Percentiles rank a stretch among this genome's conserved stretches.
These are phyloP conservation scores for Dufourea novaeangliae DNA, from an alignment of 1,140 invertebrate genomes.

Conservation along the genomic window DNA sequence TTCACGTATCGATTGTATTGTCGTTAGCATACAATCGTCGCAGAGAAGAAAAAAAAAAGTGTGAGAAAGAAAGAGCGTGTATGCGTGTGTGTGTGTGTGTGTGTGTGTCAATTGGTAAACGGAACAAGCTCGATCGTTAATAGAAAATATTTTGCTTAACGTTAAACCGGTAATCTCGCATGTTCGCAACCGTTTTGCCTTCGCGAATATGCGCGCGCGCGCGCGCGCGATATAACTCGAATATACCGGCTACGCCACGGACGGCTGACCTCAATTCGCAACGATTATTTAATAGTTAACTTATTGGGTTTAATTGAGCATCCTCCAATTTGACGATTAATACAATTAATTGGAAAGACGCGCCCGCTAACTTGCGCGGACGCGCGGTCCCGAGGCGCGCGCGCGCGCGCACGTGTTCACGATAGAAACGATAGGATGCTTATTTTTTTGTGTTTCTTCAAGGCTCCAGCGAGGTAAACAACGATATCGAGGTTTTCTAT, in stretches of 20 bases:
- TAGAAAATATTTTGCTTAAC: constrained; percentile 51
- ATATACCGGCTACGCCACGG: constrained; percentile 48
- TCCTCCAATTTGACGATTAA: constrained; percentile 81
- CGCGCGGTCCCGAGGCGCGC: constrained; percentile 8
- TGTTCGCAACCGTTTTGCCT: constrained; percentile 20
- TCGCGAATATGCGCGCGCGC: background rate
- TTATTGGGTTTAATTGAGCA: constrained; percentile 81
- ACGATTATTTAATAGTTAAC: constrained; percentile 82
- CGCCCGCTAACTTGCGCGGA: constrained; percentile 53
- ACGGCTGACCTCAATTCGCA: constrained; percentile 79
- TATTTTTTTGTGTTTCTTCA: background rate
- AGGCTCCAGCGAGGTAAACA: background rate
- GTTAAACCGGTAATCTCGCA: constrained; percentile 41
- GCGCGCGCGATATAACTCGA: constrained; percentile 30
- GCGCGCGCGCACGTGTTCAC: background rate
- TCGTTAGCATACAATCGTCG: constrained; percentile 55
- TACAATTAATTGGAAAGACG: constrained; percentile 81
- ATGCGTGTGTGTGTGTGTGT: background rate
- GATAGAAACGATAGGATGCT: background rate
- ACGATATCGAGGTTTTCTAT: background rate
- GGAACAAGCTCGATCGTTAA: constrained; percentile 35
- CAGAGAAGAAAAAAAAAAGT: constrained; percentile 33
- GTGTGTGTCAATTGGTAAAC: constrained; percentile 25
- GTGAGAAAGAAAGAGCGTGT: background rate
- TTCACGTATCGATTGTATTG: constrained; percentile 62